Base-by-base conservation (phyloP, 1,140 invertebrate genomes). In the Lycorma delicatula region DNA sequence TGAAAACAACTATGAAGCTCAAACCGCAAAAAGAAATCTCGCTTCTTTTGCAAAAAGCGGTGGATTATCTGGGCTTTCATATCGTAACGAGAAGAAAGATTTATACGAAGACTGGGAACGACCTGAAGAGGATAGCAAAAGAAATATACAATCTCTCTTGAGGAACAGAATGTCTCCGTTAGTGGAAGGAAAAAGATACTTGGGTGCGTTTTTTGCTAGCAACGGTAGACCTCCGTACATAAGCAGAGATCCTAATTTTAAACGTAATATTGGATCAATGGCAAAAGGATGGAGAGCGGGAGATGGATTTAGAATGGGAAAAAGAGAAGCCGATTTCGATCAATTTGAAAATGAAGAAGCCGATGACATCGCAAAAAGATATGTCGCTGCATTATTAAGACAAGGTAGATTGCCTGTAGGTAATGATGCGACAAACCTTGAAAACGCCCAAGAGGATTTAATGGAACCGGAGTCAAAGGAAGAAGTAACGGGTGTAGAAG, bases 151-250 rank as follows among this genome's bases (percentile, higher is more conserved):
- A 16, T 62, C 64, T 0, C 38, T 67, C 11, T 38, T 61, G 6
- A 59, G 64, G 29, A 64, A 63, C 56, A 46, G 64, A 18, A 38
- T 54, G 22, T 51, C 54, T 9, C 54, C 57, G 16, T 38, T 62
- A 2, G 58, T 58, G 18, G 57, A 66, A 52, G 61, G 59, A 9
- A 68, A 67, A 64, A 41, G 65, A 5, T 63, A 63, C 53, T 44
- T 63, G 13, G 61, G 59, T 12, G 54, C 61, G 4, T 61, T 63
- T 28, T 56, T 51, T 38, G 41, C 51, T 28, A 47, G 20, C 23
- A 56, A 46, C 56, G 46, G 52, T 34, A n/a, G 31, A 13, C 58
- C 50, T 28, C 58, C 50, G 34, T 59, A 34, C 47, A 49, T 18
- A 25, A 49, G 49, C 41, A 27, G 13, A 34, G 36, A 53, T 28